These are phyloP conservation scores for Phylloscopus trochiloides DNA, from an alignment of 2,113 vertebrate genomes.

Conservation along the genomic window DNA sequence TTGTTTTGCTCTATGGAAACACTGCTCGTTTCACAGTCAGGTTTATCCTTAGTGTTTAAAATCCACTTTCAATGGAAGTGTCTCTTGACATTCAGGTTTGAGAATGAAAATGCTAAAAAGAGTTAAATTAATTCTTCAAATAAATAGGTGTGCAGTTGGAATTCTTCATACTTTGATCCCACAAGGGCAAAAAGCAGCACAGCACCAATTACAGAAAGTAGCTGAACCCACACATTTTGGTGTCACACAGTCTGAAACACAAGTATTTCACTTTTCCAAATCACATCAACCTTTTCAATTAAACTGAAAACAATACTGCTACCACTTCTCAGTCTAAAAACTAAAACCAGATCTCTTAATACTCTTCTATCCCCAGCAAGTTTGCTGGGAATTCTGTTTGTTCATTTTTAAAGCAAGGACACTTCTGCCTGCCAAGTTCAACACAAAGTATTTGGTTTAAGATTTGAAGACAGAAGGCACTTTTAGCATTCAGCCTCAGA, in stretches of 20 bases:
- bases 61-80: slow-evolving; percentile 21
- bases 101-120: neutral
- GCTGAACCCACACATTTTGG: neutral
- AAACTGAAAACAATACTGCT: slow-evolving; percentile 34
- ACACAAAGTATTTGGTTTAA: slow-evolving; percentile 78
- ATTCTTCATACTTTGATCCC: slow-evolving; percentile 4
- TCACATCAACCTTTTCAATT: neutral
- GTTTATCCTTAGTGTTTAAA: slow-evolving; percentile 59
- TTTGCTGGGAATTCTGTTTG: slow-evolving; percentile 4
- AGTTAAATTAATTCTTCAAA: slow-evolving; percentile 24
- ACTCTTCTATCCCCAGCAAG: neutral
- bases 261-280: neutral
- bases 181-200: slow-evolving; percentile 46
- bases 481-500: slow-evolving; percentile 72
- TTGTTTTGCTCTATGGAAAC: neutral
- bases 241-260: slow-evolving; percentile 30
- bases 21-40: slow-evolving; percentile 3
- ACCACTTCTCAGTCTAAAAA: slow-evolving; percentile 60
- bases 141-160: slow-evolving; percentile 1
- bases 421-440: slow-evolving; percentile 76
- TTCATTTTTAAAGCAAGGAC: slow-evolving; percentile 63
- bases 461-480: slow-evolving; percentile 82
- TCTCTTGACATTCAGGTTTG: slow-evolving; percentile 47
- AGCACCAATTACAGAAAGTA: slow-evolving; percentile 18
- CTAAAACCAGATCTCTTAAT: slow-evolving; percentile 33